Conservation (phyloP, 1,140 invertebrate species). For the Aphelenchoides avenae region DNA sequence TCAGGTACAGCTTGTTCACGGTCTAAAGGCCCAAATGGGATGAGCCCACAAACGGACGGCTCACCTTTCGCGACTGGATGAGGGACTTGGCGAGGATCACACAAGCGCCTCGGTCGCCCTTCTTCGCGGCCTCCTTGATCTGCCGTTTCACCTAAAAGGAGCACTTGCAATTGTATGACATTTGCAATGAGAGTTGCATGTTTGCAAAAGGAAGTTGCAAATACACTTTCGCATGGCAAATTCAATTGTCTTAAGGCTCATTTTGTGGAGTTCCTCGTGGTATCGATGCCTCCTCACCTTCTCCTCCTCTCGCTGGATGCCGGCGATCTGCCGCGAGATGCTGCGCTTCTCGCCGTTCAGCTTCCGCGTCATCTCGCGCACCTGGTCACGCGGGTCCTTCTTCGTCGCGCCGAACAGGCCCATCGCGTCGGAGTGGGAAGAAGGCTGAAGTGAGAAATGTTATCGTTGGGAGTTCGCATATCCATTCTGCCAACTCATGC, state of each 20-base stretch:
- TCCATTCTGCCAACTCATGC: too few relatives aligned
- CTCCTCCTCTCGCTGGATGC: constrained; percentile 90
- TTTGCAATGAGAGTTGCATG: too few relatives aligned
- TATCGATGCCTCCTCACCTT: too few relatives aligned
- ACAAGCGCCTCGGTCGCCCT: constrained; percentile 89
- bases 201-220: too few relatives aligned
- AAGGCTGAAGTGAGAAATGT: too few relatives aligned
- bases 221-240: too few relatives aligned
- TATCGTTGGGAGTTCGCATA: too few relatives aligned
- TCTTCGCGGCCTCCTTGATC: constrained; percentile 90
- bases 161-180: too few relatives aligned
- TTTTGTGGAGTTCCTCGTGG: too few relatives aligned
- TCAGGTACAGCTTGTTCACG: constrained; percentile 80
- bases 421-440: too few relatives aligned
- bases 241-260: too few relatives aligned
- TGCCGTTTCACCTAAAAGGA: constrained; percentile 70
- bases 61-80: constrained; percentile 79
- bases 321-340: constrained; percentile 84
- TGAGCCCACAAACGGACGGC: constrained; percentile 15
- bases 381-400: constrained; percentile 66
- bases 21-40: too few relatives aligned
- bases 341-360: constrained; percentile 84
- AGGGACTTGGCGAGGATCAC: constrained; percentile 91
- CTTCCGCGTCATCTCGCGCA: constrained; percentile 88
- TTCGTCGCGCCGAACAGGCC: constrained; percentile 52